Conservation (phyloP, 2,888 invertebrate genomes). For the Ellobium chinense region DNA sequence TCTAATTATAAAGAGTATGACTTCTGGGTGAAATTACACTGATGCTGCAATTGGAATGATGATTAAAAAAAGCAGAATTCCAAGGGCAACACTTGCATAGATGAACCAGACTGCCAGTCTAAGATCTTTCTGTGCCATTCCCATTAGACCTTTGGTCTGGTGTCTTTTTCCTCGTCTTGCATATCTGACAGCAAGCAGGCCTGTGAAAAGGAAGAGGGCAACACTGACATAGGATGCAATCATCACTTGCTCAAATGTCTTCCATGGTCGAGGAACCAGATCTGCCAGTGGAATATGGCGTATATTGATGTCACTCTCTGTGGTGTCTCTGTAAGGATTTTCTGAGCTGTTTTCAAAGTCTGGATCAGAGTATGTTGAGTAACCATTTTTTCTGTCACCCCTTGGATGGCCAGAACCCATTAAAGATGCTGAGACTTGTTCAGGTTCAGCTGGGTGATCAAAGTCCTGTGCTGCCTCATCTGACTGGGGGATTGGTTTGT, state of each 20-base stretch:
- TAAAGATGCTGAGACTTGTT: slow-evolving; percentile 57
- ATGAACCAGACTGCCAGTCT: slow-evolving; percentile 64
- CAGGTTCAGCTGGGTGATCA: slow-evolving; percentile 49
- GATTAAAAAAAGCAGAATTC: slow-evolving; percentile 55
- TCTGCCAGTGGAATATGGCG: slow-evolving; percentile 68
- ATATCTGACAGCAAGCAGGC: slow-evolving; percentile 65
- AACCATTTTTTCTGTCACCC: slow-evolving; percentile 45
- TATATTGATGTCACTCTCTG: slow-evolving; percentile 67
- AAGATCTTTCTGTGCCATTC: slow-evolving; percentile 69
- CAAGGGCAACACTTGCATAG: slow-evolving; percentile 64
- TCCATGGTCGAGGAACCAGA: slow-evolving; percentile 70
- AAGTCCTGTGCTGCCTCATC: slow-evolving; percentile 33
- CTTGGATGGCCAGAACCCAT: slow-evolving; percentile 50
- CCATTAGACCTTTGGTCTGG: slow-evolving; percentile 71
- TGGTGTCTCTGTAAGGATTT: slow-evolving; percentile 73
- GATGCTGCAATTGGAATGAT: slow-evolving; percentile 55
- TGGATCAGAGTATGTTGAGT: slow-evolving; percentile 64
- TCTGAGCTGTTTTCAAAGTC: slow-evolving; percentile 64
- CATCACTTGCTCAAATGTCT: slow-evolving; percentile 68
- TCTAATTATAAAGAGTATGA: too few relatives aligned
- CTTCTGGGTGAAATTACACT: too few relatives aligned
- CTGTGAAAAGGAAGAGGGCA: slow-evolving; percentile 64
- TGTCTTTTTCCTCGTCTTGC: slow-evolving; percentile 65
- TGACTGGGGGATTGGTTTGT: slow-evolving; percentile 39
- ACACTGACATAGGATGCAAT: slow-evolving; percentile 66